Evolutionary conservation across 1,140 invertebrate species (phyloP), one percentile per base, ranked within the genome.

Genomic region (Argopecten irradians): DNA sequence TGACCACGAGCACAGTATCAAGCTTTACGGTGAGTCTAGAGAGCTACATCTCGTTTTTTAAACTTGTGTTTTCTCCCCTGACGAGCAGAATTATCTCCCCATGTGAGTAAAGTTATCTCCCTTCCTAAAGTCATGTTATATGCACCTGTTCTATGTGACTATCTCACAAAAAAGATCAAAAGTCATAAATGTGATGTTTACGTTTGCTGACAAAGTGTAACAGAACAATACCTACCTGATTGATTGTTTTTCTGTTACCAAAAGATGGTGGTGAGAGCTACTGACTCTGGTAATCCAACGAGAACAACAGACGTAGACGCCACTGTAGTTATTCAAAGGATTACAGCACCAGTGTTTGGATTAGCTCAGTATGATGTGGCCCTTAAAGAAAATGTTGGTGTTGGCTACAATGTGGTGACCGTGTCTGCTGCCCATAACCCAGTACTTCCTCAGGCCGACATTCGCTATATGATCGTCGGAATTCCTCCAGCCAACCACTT

Each of bases 381-480:
- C 16, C 35, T 92, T 5, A 55, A 86, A 46, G 90, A 92, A 82
- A 88, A 88, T 36, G 83, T 87, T 16, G 33, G 28, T n/a, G 41
- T 87, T 39, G 85, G 87, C 34, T 55, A 84, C n/a, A 85, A 55
- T 88, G 85, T 90, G 11, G 71, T 90, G 11, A 85, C 85, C 11
- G 86, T 91, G 8, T n/a, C 33, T 36, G 90, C 89, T 33, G 84
- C 28, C 7, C 89, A 85, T 22, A 39, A 55, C 82, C 46, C 28
- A n/a, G 16, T 35, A 2, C 39, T 39, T 41, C 82, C 87, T 13
- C 84, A 89, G 83, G 82, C 86, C 11, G 85, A 90, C 32, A 90
- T 93, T 39, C 82, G 82, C 3, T 93, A 93, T 84, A 86, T 88
- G 28, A 83, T 92, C 8, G 86, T 91, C 33, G 92, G 92, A 32